Percentiles rank a stretch among this genome's conserved stretches.
phyloP scores from a whole-genome alignment of 1,140 invertebrate species.

The Drosophila equinoxialis region DNA sequence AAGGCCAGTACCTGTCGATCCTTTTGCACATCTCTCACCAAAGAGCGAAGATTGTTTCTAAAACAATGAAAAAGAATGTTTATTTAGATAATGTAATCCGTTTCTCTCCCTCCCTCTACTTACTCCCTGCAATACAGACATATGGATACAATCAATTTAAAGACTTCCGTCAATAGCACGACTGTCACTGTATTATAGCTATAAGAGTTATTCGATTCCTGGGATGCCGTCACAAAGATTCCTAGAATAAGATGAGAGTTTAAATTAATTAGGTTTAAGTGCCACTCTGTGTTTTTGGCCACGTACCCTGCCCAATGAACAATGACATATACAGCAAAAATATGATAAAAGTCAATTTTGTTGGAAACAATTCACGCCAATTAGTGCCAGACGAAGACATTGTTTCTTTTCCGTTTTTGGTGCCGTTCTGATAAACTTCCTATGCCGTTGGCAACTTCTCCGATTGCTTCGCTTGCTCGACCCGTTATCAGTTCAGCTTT shows the following conservation, averaged over 20 bases:
- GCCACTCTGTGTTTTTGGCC: background rate
- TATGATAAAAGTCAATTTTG: slow-evolving; percentile 89
- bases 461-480: slow-evolving; percentile 16
- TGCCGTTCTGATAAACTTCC: background rate
- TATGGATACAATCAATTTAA: slow-evolving; percentile 91
- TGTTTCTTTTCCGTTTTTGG: slow-evolving; percentile 33
- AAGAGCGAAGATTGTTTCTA: slow-evolving; percentile 82
- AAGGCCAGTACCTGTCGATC: slow-evolving; percentile 88
- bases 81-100: background rate
- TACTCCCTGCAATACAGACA: slow-evolving; percentile 89
- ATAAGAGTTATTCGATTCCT: slow-evolving; percentile 91
- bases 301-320: slow-evolving; percentile 91
- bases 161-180: slow-evolving; percentile 93
- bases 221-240: slow-evolving; percentile 94
- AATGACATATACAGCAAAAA: slow-evolving; percentile 92
- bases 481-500: slow-evolving; percentile 46
- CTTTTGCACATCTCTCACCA: slow-evolving; percentile 85
- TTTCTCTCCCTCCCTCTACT: slow-evolving; percentile 33
- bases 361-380: slow-evolving; percentile 91
- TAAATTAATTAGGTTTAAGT: slow-evolving; percentile 8
- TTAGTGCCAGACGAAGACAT: slow-evolving; percentile 79
- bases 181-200: slow-evolving; percentile 94
- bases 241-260: slow-evolving; percentile 85
- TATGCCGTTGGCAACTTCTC: background rate
- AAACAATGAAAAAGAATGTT: slow-evolving; percentile 58